Base-by-base conservation (phyloP, 2,113 vertebrate species). In the Phrynosoma platyrhinos region DNA sequence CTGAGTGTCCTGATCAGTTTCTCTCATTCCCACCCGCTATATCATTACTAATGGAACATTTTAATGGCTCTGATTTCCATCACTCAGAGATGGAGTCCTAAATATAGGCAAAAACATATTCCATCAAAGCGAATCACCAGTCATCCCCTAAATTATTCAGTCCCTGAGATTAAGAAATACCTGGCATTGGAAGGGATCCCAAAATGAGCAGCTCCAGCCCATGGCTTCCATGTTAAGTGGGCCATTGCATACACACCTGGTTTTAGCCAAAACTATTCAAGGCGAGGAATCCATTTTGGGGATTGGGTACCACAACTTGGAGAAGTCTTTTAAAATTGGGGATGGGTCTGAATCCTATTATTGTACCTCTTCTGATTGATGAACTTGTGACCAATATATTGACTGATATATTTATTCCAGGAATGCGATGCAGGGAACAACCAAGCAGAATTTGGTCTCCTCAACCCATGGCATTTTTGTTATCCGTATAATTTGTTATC, bases 131-230 rank as follows among this genome's bases (percentile, higher is more conserved):
- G 47, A 47, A 47, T 47, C 47, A 4, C 47, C 47, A 5, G 85
- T 66, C 16, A 86, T 88, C 91, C 91, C 91, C 93, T 97, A 95
- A 97, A 97, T 97, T 96, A 97, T 97, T 97, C 94, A 97, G 92
- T 87, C 91, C 93, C 92, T 83, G 47, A 83, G 58, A 94, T 90
- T 94, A 58, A 91, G 95, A 40, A 94, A 93, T 95, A 94, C 91
- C 92, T 79, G 88, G 90, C 69, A 89, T 90, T 85, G 92, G 93
- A 93, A 85, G 47, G 91, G 90, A 94, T 95, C 79, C 92, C 93
- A 93, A 95, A 94, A 88, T 91, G 83, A 91, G 93, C 1, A 36
- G 36, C 36, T 36, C 36, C 36, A 36, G 36, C 36, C 36, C 91
- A 94, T 93, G 93, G 58, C 58, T 18, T 62, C 58, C 55, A 16